Conservation (phyloP, 35 echinoderm and acorn worm species). For the Strongylocentrotus purpuratus region DNA sequence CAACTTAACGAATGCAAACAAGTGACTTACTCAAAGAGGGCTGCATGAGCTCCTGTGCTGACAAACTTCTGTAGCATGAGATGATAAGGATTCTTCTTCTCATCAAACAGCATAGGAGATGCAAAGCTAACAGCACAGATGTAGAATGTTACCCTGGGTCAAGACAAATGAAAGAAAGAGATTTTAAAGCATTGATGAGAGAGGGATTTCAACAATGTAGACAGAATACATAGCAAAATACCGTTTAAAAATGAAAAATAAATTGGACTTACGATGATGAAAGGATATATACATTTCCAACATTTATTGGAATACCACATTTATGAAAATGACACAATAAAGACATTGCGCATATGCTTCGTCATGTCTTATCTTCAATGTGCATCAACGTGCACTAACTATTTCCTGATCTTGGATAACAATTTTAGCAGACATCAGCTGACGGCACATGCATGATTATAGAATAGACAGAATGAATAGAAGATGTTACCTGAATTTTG, state of each 20-base stretch:
- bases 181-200: not conserved
- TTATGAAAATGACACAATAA: too few relatives aligned
- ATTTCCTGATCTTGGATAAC: not conserved
- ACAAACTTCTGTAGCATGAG: slow-evolving; percentile 99
- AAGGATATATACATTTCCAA: too few relatives aligned
- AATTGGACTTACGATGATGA: too few relatives aligned
- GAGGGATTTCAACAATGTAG: not conserved
- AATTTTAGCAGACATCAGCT: not conserved
- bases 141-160: slow-evolving; percentile 91
- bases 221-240: not conserved
- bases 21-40: slow-evolving; percentile 91
- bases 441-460: not conserved
- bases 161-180: not conserved
- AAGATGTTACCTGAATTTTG: slow-evolving; percentile 91
- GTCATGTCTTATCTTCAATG: too few relatives aligned
- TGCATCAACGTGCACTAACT: not conserved
- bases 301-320: not conserved
- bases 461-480: not conserved
- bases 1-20: not conserved
- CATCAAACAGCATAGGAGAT: slow-evolving; percentile 98
- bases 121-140: slow-evolving; percentile 99
- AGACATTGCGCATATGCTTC: too few relatives aligned
- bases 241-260: too few relatives aligned
- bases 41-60: slow-evolving; percentile 84
- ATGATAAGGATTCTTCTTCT: slow-evolving; percentile 99